A percentile compares a stretch with the other conserved stretches of the same genome.
Conservation (phyloP, 2,888 invertebrate genomes). For the Luperina testacea region DNA sequence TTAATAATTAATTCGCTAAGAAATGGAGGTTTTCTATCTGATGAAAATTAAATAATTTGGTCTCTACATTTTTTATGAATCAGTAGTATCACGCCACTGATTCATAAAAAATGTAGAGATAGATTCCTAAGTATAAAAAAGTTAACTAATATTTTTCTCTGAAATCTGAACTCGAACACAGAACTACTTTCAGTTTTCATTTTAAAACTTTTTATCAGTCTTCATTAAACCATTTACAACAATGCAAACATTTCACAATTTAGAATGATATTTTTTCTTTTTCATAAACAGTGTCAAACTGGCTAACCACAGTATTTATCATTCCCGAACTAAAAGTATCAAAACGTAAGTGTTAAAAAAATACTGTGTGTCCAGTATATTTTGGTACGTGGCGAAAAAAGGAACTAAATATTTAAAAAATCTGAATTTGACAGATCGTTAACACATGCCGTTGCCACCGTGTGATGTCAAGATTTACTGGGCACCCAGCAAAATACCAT, state of each 20-base stretch:
- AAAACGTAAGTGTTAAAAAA: conserved; percentile 65
- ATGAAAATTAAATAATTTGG: not conserved
- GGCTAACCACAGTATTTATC: conserved; percentile 63
- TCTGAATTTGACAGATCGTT: conserved; percentile 1
- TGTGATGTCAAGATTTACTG: conserved; percentile 14
- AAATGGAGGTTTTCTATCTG: not conserved
- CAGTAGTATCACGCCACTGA: no score
- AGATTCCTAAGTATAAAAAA: not conserved
- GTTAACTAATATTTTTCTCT: not conserved
- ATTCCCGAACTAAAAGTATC: conserved; percentile 64
- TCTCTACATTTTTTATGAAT: not conserved
- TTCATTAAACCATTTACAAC: conserved; percentile 3
- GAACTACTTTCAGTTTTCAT: conserved; percentile 14
- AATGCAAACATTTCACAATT: conserved; percentile 20
- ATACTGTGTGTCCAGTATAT: conserved; percentile 54
- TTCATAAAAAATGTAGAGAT: no score
- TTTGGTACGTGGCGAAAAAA: conserved; percentile 14
- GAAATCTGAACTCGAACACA: not conserved
- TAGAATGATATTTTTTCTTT: conserved; percentile 28
- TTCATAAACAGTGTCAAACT: conserved; percentile 49
- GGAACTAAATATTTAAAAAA: not conserved
- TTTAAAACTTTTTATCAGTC: not conserved
- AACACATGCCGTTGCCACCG: conserved; percentile 4
- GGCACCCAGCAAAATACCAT: conserved; percentile 78
- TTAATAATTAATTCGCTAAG: not conserved